These are phyloP conservation scores for Leistus spinibarbis DNA, from an alignment of 2,888 invertebrate species.

Conservation along the genomic window DNA sequence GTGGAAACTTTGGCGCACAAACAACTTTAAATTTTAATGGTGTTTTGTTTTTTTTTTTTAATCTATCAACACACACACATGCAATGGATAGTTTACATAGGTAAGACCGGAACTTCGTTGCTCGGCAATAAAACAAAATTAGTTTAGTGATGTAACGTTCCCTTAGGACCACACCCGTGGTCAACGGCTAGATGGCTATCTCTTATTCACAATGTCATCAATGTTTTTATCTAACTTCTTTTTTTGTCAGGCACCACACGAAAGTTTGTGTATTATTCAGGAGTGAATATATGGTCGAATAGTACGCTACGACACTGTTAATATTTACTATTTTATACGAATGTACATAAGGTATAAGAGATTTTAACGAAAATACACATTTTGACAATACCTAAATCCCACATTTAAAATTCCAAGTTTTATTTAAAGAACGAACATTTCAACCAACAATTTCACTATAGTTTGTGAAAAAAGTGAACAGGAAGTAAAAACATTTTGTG, in stretches of 20 bases:
- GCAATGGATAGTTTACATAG: not conserved
- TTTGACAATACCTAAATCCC: no score
- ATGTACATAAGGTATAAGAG: no score
- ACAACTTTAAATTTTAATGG: not conserved
- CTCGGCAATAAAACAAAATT: slow-evolving; percentile 8
- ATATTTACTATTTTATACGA: no score
- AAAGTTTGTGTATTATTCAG: no score
- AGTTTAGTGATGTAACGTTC: slow-evolving; percentile 14
- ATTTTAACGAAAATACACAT: no score
- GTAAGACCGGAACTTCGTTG: slow-evolving; percentile 4
- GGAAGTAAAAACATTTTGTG: not conserved
- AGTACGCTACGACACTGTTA: no score
- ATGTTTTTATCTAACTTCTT: no score
- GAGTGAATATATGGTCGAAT: no score
- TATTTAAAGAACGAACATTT: no score
- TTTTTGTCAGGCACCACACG: no score
- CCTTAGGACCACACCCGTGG: not conserved
- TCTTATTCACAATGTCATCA: not conserved
- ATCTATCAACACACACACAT: not conserved
- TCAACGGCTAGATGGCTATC: not conserved
- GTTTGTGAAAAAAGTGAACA: not conserved
- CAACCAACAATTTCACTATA: not conserved
- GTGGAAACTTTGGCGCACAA: not conserved
- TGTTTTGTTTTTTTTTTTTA: not conserved
- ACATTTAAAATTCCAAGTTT: no score